These are phyloP conservation scores for Enteromius mattozi DNA, from an alignment of 2,797 vertebrate species.

Conservation along the genomic window DNA sequence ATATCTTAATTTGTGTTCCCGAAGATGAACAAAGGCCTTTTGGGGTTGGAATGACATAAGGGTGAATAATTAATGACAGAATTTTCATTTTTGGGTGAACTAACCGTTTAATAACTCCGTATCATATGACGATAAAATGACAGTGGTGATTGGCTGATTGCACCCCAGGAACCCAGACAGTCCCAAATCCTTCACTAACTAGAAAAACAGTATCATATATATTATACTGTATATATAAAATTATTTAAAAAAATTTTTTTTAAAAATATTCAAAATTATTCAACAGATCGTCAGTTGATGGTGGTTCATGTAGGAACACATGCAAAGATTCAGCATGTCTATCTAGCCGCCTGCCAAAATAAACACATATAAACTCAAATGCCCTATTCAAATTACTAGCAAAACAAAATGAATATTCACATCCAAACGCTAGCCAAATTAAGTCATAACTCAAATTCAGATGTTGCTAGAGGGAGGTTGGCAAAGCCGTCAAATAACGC, in stretches of 20 bases:
- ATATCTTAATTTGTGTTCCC: too few relatives aligned
- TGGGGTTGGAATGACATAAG: too few relatives aligned
- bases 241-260: too few relatives aligned
- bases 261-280: neutral
- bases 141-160: neutral
- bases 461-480: slow-evolving; percentile 41
- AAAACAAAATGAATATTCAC: slow-evolving; percentile 49
- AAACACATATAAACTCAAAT: neutral
- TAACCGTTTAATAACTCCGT: neutral
- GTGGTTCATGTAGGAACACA: neutral
- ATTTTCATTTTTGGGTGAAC: too few relatives aligned
- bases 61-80: too few relatives aligned
- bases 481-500: slow-evolving; percentile 39
- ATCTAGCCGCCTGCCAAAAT: neutral
- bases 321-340: neutral
- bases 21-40: too few relatives aligned
- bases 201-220: neutral
- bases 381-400: slow-evolving; percentile 4
- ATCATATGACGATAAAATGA: neutral
- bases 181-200: neutral
- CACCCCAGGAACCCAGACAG: neutral
- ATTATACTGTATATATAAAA: too few relatives aligned
- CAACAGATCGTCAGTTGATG: neutral
- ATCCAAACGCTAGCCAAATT: slow-evolving; percentile 39
- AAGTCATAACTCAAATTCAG: slow-evolving; percentile 49